Evolutionary conservation across 2,113 vertebrate genomes (phyloP).

Genomic region (Aspidoscelis tigris): DNA sequence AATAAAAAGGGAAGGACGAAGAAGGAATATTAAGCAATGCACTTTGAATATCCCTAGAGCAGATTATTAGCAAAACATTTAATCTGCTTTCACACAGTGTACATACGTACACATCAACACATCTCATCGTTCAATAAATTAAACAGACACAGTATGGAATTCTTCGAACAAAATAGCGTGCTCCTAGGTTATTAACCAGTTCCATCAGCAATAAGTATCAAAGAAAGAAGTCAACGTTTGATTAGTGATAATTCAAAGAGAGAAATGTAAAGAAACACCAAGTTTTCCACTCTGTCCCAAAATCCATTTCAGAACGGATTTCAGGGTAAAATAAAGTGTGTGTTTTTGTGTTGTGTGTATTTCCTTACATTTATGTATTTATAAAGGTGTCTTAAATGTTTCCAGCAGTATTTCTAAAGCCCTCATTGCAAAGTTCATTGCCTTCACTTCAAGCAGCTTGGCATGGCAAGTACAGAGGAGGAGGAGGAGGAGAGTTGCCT

Average conservation of each 20-base stretch:
- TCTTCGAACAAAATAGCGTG: not conserved
- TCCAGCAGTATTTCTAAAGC: no score
- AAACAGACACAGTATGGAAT: not conserved
- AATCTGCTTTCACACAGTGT: not conserved
- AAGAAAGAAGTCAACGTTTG: not conserved
- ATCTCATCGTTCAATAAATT: rapidly evolving
- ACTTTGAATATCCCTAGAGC: slow-evolving; percentile 13
- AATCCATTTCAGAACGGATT: no score
- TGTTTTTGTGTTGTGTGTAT: no score
- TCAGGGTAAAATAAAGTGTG: no score
- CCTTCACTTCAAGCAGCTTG: no score
- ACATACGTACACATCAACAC: not conserved
- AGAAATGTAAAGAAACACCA: no score
- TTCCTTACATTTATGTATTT: no score
- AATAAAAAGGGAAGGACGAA: not conserved
- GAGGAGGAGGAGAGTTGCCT: no score
- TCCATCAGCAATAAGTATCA: not conserved
- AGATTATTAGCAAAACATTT: not conserved
- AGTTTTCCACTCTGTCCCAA: no score
- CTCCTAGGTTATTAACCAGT: not conserved
- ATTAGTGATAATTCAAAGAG: not conserved
- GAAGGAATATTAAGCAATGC: not conserved
- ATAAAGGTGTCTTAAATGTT: no score
- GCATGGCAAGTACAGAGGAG: no score
- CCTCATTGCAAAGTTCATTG: no score